phyloP scores from a whole-genome alignment of 1,140 invertebrate genomes.

The Thalassaphorura encarpata region DNA sequence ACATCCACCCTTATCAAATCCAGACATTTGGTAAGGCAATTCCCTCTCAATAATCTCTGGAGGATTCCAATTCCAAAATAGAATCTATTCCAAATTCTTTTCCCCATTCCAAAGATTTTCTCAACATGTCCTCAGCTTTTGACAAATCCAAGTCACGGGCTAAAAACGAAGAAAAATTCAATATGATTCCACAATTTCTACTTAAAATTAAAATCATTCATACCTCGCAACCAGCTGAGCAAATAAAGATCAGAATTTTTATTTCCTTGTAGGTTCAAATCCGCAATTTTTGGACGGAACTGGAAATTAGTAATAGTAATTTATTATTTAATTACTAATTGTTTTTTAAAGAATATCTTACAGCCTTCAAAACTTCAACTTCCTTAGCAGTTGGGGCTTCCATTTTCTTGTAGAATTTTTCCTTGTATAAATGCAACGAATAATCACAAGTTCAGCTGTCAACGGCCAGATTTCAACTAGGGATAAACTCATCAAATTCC shows the following conservation, averaged over 20 bases:
- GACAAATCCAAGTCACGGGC: conserved; percentile 23
- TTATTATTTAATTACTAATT: not conserved
- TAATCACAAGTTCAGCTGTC: not conserved
- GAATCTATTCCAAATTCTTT: not conserved
- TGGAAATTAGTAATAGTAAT: not conserved
- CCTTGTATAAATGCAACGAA: not conserved
- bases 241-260: conserved; percentile 69
- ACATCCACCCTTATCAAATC: conserved; percentile 9
- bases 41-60: not conserved
- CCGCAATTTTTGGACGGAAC: conserved; percentile 15
- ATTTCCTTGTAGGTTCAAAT: conserved; percentile 4
- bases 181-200: not conserved
- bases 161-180: not conserved
- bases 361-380: conserved; percentile 3
- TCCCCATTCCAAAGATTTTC: conserved; percentile 5
- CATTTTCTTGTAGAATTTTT: not conserved
- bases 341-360: not conserved
- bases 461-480: not conserved
- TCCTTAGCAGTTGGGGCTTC: conserved; percentile 2
- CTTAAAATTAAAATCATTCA: conserved; percentile 25
- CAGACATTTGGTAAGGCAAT: conserved; percentile 8
- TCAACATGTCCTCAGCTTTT: conserved; percentile 21
- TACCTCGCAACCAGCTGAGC: conserved; percentile 70
- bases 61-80: conserved; percentile 32
- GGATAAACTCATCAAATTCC: not conserved